Evolutionary conservation across 2,797 vertebrate species (phyloP), one percentile per base, ranked within the genome.

Genomic region (Vipera ursinii): DNA sequence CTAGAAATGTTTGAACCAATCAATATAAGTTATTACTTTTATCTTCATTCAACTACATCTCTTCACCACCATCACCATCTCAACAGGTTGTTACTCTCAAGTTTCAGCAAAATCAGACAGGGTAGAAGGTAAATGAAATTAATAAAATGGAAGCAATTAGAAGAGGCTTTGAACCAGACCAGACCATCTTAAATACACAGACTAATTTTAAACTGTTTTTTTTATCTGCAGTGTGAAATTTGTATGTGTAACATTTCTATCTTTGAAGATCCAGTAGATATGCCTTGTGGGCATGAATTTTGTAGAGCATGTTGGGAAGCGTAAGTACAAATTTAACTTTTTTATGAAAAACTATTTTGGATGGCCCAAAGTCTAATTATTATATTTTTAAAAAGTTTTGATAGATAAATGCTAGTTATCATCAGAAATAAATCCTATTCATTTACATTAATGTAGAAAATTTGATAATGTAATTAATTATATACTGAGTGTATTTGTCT

Each of bases 251-350:
- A 98, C 97, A 98, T 99, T 97, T 99, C 99, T 86, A 97, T 99
- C 90, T 99, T 99, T 95, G 99, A 99, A 97, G 99, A 99, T 95
- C 99, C 99, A 15, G 99, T 99, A 96, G 99, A 99, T 96, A 99
- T 99, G 98, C 98, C 99, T 90, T 99, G 99, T 97, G 98, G 98
- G 93, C 99, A 99, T 89, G 99, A 99, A 95, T 99, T 99, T 96
- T 99, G 99, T 98, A 98, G 99, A 98, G 97, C 97, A 91, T 99
- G 99, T 97, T 99, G 99, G 99, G 99, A 99, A 97, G 98, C 98
- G 99, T 99, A 96, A 98, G 98, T 97, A 97, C 93, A 93, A 59
- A 3, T 92, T 17, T 89, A 95, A 93, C 59, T 26, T 92, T 0
- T 95, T 82, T 89, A 38, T 78, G 93, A 90, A 32, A 1, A 55